Percentiles rank a stretch among this genome's conserved stretches.
Conservation (phyloP, 1,140 invertebrate species). For the Phthorimaea operculella region DNA sequence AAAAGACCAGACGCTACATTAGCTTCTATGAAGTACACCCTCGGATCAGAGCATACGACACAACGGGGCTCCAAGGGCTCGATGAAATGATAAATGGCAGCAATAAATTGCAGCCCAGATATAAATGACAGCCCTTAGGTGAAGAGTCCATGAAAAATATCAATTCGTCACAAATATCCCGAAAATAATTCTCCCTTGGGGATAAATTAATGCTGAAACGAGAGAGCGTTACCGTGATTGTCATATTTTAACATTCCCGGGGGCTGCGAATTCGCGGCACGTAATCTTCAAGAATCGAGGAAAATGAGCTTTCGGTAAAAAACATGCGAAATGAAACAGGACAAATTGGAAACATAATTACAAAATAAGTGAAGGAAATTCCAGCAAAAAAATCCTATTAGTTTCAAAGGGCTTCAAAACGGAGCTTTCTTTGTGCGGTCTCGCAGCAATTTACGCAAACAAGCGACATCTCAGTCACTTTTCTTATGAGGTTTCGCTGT, state of each 20-base stretch:
- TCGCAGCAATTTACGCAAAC: background rate
- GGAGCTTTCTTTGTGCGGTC: background rate
- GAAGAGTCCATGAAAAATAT: conserved; percentile 55
- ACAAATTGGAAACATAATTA: conserved; percentile 1
- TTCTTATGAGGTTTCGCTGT: background rate
- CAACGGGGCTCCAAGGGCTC: conserved; percentile 22
- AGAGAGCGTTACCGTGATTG: conserved; percentile 17
- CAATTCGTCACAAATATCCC: conserved; percentile 39
- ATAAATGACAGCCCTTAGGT: conserved; percentile 46
- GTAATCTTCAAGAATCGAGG: conserved; percentile 6
- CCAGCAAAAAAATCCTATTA: background rate
- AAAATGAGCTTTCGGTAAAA: background rate
- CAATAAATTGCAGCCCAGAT: conserved; percentile 56
- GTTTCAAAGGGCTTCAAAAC: background rate
- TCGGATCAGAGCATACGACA: background rate
- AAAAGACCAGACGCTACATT: no score
- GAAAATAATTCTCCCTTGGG: conserved; percentile 17
- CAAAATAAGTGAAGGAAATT: background rate
- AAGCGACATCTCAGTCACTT: background rate
- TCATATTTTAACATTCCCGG: conserved; percentile 20
- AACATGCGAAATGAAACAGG: background rate
- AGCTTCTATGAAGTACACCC: no score
- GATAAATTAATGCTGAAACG: conserved; percentile 36
- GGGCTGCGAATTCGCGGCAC: conserved; percentile 13
- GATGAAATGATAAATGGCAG: conserved; percentile 52